Evolutionary conservation across 2,888 invertebrate genomes (phyloP).

Genomic region (Cosmopolites sordidus): DNA sequence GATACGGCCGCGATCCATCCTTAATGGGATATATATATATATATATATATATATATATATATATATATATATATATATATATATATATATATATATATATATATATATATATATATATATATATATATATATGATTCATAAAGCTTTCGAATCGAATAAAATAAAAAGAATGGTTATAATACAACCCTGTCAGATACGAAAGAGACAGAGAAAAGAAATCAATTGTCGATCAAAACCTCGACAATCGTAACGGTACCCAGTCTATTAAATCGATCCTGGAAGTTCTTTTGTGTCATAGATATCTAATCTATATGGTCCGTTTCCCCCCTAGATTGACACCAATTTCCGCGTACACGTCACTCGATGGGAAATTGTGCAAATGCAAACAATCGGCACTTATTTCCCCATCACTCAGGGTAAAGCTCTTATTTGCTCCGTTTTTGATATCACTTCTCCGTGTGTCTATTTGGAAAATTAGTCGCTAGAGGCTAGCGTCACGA

Average conservation of each 20-base stretch:
- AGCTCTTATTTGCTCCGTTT: conserved; percentile 23
- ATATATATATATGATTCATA: too few relatives aligned
- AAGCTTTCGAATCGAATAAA: too few relatives aligned
- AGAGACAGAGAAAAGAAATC: background rate
- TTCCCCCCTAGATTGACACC: conserved; percentile 49
- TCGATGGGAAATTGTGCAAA: conserved; percentile 46
- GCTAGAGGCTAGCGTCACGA: conserved; percentile 3
- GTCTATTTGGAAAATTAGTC: conserved; percentile 19
- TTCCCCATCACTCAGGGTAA: conserved; percentile 25
- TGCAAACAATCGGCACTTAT: conserved; percentile 43
- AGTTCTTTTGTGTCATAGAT: conserved; percentile 44
- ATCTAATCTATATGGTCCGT: conserved; percentile 43
- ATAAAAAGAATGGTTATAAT: too few relatives aligned
- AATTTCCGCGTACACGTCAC: conserved; percentile 51
- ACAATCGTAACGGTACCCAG: conserved; percentile 44
- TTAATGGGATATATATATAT: too few relatives aligned
- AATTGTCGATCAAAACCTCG: conserved; percentile 29
- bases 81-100: too few relatives aligned
- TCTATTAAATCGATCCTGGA: conserved; percentile 47
- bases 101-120: too few relatives aligned
- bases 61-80: too few relatives aligned
- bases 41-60: too few relatives aligned
- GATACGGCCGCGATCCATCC: too few relatives aligned
- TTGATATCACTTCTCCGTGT: conserved; percentile 23
- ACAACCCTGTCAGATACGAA: background rate